A percentile compares a stretch with the other conserved stretches of the same genome.
Evolutionary conservation across 2,797 vertebrate species (phyloP).

Genomic region (Cirrhinus molitorella): DNA sequence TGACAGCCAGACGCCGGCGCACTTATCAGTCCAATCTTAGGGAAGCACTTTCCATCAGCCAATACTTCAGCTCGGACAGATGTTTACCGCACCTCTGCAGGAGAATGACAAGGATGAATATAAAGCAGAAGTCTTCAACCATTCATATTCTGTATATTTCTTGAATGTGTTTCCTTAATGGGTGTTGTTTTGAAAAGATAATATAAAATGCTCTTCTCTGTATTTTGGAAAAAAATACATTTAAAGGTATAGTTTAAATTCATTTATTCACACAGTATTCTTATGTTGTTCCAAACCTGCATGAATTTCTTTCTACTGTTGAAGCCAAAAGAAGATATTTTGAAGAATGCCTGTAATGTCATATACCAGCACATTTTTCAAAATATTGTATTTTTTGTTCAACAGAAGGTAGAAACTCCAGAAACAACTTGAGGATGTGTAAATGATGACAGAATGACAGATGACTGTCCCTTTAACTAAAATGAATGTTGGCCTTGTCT

Average conservation of each 20-base stretch:
- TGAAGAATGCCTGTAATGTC: background rate
- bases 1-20: constrained; percentile 56
- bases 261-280: background rate
- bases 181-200: background rate
- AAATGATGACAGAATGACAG: too few species aligned
- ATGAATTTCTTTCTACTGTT: background rate
- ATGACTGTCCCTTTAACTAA: background rate
- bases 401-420: too few species aligned
- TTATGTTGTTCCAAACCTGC: background rate
- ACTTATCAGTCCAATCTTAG: constrained; percentile 58
- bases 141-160: background rate
- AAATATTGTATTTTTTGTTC: too few species aligned
- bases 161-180: background rate
- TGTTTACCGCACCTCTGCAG: constrained; percentile 34
- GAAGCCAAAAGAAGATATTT: background rate
- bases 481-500: background rate
- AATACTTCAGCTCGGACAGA: constrained; percentile 31
- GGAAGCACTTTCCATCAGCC: constrained; percentile 33
- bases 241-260: background rate
- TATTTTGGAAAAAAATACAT: background rate
- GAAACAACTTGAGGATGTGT: too few species aligned
- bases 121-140: background rate
- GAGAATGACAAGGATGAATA: background rate
- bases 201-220: background rate
- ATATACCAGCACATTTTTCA: too few species aligned